These are phyloP conservation scores for Myoxocephalus aenaeus DNA, from an alignment of 2,797 vertebrate species.

Conservation along the genomic window DNA sequence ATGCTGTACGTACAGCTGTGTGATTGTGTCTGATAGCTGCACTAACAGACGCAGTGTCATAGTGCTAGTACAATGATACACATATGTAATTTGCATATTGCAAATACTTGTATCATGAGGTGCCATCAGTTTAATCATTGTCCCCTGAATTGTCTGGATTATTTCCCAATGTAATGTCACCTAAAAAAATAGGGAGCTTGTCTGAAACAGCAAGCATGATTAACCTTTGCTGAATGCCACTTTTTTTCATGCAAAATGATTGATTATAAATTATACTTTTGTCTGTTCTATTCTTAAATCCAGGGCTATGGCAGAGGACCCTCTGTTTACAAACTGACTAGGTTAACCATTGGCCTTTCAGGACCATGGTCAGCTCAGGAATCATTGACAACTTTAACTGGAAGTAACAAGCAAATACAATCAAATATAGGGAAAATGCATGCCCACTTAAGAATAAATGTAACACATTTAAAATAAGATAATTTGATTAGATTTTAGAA, in stretches of 20 bases:
- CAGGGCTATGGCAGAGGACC: background rate
- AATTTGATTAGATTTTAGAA: background rate
- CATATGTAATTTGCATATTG: background rate
- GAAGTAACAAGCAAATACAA: background rate
- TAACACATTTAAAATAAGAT: background rate
- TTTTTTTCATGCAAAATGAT: background rate
- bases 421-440: background rate
- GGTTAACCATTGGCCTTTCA: slow-evolving; percentile 45
- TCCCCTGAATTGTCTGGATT: slow-evolving; percentile 1
- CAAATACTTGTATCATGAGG: background rate
- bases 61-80: background rate
- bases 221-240: slow-evolving; percentile 5
- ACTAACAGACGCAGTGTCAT: background rate
- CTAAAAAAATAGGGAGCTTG: background rate
- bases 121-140: background rate
- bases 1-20: background rate
- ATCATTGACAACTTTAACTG: background rate
- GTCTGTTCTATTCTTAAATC: background rate
- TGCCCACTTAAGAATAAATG: background rate
- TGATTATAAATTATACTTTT: background rate
- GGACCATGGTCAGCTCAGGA: slow-evolving; percentile 67
- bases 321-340: background rate
- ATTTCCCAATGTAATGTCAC: background rate
- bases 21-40: background rate
- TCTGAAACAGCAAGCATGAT: slow-evolving; percentile 14